These are phyloP conservation scores for Heptranchias perlo DNA, from an alignment of 2,113 vertebrate species.

Conservation along the genomic window DNA sequence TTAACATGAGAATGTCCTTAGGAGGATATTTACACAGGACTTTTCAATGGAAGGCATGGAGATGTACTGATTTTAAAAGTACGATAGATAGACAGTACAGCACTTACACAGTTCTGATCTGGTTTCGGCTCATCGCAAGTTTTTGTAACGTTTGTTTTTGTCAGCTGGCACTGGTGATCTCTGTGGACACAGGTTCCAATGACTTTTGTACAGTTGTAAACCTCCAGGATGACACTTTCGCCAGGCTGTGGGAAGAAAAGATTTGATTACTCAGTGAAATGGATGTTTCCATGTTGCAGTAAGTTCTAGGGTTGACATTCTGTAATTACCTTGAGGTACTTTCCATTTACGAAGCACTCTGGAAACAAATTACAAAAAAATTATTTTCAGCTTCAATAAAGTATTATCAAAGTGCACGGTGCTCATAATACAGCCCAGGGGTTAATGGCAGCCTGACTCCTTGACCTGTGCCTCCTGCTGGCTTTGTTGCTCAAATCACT, in stretches of 20 bases:
- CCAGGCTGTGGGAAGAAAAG: background rate
- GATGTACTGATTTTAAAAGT: background rate
- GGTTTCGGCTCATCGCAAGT: background rate
- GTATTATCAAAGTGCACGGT: too few relatives aligned
- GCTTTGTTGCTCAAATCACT: background rate
- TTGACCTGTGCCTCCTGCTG: background rate
- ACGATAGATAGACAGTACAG: background rate
- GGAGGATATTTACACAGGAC: background rate
- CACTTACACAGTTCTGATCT: constrained; percentile 15
- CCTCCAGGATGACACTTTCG: background rate
- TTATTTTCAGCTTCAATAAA: background rate
- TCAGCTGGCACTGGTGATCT: background rate
- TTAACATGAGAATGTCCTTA: background rate
- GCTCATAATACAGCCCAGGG: too few relatives aligned
- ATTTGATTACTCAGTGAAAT: background rate
- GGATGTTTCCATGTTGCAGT: background rate
- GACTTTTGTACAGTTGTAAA: background rate
- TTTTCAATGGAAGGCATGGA: background rate
- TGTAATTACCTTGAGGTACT: background rate
- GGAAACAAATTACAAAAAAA: background rate
- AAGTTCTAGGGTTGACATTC: background rate
- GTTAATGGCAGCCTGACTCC: background rate
- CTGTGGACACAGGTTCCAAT: background rate
- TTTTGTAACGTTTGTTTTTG: background rate
- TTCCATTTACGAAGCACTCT: constrained; percentile 9